phyloP scores from a whole-genome alignment of 2,888 invertebrate genomes.

The Piscicola geometra region DNA sequence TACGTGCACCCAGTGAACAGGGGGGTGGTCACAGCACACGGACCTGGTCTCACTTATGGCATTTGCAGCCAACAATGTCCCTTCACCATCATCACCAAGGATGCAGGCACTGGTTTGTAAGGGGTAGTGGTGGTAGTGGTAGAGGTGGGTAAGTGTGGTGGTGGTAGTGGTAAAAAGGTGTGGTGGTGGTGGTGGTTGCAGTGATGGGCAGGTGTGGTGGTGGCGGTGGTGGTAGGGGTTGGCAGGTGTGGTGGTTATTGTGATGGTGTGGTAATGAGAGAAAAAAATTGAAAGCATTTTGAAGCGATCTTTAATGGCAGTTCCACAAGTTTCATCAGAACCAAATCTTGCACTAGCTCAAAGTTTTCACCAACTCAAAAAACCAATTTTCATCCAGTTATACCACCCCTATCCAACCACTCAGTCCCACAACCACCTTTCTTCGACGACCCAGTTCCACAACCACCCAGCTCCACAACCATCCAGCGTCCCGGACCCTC shows the following conservation, averaged over 20 bases:
- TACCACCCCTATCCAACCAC: no score
- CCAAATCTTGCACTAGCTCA: no score
- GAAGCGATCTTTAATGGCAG: neutral
- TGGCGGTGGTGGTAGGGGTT: neutral
- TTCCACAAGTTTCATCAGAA: no score
- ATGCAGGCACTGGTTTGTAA: conserved; percentile 65
- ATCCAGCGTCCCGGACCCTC: no score
- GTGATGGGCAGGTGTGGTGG: neutral
- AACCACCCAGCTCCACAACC: no score
- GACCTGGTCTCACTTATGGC: conserved; percentile 83
- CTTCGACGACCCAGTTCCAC: no score
- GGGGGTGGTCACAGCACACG: conserved; percentile 95
- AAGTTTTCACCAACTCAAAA: no score
- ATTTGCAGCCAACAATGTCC: conserved; percentile 88
- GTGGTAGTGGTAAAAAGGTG: neutral
- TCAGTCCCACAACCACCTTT: no score
- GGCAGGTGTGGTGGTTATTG: neutral
- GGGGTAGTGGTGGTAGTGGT: neutral
- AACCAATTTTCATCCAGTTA: no score
- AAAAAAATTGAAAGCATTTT: neutral
- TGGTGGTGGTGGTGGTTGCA: neutral
- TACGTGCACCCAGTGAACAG: conserved; percentile 76
- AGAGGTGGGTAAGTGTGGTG: neutral
- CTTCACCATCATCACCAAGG: conserved; percentile 94
- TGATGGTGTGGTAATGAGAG: neutral